These are phyloP conservation scores for Mesocentrotus franciscanus DNA, from an alignment of 53 echinoderm and acorn worm species.

Conservation along the genomic window DNA sequence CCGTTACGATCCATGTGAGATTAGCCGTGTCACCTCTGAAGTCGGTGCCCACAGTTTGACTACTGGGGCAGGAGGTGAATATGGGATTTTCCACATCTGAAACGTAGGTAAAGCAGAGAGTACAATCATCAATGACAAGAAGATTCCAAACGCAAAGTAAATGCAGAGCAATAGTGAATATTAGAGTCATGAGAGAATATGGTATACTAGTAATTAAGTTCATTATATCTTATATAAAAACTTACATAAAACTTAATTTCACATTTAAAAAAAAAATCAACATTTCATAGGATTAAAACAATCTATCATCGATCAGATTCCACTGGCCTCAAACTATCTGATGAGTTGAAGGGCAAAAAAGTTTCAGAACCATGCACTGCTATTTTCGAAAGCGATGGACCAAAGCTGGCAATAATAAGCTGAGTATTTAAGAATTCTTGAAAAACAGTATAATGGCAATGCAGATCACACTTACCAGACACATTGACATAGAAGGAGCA, in stretches of 20 bases:
- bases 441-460: not conserved
- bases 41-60: slow-evolving; percentile 21
- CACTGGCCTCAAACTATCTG: no score
- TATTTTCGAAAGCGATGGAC: no score
- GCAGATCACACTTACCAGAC: slow-evolving; percentile 43
- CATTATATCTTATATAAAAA: no score
- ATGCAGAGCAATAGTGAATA: not conserved
- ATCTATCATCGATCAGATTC: no score
- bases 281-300: no score
- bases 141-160: not conserved
- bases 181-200: not conserved
- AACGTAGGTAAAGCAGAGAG: not conserved
- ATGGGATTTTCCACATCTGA: slow-evolving; percentile 65
- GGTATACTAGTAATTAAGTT: not conserved
- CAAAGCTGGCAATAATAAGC: not conserved
- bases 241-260: no score
- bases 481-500: slow-evolving; percentile 64
- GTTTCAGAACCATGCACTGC: no score
- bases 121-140: not conserved
- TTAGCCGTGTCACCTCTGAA: not conserved
- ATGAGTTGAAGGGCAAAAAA: no score
- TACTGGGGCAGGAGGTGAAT: slow-evolving; percentile 41
- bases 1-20: slow-evolving; percentile 65
- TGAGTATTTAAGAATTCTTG: not conserved
- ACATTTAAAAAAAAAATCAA: no score